These are phyloP conservation scores for Varroa destructor DNA, from an alignment of 1,140 invertebrate species.

Conservation along the genomic window DNA sequence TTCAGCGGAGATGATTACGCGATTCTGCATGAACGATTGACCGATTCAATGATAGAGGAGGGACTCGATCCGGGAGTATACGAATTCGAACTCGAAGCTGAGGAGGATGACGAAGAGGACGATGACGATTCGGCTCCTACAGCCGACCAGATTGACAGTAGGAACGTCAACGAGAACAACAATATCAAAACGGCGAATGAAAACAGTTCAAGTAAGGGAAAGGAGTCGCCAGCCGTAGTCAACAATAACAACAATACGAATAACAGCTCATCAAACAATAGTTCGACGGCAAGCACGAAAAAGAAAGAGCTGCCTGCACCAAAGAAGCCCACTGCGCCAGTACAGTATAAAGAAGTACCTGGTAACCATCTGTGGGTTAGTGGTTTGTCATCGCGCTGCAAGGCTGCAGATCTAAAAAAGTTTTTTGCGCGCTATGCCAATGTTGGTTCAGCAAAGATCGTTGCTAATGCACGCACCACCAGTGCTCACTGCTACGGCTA, in stretches of 20 bases:
- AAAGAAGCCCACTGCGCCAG: not conserved
- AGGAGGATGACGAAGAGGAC: slow-evolving; percentile 14
- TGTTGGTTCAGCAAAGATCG: slow-evolving; percentile 19
- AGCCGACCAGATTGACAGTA: not conserved
- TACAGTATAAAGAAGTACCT: slow-evolving; percentile 16
- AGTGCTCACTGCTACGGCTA: slow-evolving; percentile 23
- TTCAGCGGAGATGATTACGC: slow-evolving; percentile 26
- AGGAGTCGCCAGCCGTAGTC: slow-evolving; percentile 4
- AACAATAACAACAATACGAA: not conserved
- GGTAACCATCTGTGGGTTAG: slow-evolving; percentile 22
- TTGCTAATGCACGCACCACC: slow-evolving; percentile 6
- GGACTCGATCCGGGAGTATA: not conserved
- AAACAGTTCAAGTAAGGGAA: not conserved
- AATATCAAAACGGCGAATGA: not conserved
- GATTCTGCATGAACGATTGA: slow-evolving; percentile 21
- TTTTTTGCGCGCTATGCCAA: slow-evolving; percentile 11
- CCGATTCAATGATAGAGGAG: slow-evolving; percentile 22
- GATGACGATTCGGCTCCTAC: not conserved
- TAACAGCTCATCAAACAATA: not conserved
- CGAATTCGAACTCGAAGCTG: slow-evolving; percentile 26
- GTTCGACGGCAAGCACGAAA: not conserved
- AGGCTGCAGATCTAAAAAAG: slow-evolving; percentile 23
- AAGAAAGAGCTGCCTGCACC: not conserved
- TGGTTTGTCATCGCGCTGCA: slow-evolving; percentile 20
- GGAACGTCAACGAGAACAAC: not conserved